Conservation (phyloP, 2,888 invertebrate species). For the Calephelis perditalis region DNA sequence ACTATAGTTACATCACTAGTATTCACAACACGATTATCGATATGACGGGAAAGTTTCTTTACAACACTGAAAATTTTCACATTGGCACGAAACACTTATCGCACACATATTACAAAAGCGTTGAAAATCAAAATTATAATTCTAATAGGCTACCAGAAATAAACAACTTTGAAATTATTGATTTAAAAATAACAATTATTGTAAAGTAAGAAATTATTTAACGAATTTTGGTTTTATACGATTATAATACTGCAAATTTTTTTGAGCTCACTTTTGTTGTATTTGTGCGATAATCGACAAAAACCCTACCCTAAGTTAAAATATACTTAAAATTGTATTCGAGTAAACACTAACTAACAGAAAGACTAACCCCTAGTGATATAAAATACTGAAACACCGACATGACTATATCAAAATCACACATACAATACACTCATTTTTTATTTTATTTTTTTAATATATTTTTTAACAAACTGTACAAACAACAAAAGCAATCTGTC, state of each 20-base stretch:
- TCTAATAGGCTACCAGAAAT: background rate
- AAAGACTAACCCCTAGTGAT: conserved; percentile 67
- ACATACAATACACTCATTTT: conserved; percentile 44
- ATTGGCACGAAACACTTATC: conserved; percentile 13
- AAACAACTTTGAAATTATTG: no score
- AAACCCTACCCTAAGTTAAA: conserved; percentile 5
- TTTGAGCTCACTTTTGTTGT: conserved; percentile 5
- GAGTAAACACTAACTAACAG: conserved; percentile 72
- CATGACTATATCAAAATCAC: conserved; percentile 42
- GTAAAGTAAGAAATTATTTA: background rate
- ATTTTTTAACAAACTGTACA: conserved; percentile 61
- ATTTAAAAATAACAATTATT: no score
- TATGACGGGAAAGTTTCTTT: conserved; percentile 51
- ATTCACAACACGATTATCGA: conserved; percentile 62
- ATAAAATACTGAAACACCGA: conserved; percentile 68
- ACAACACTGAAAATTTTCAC: conserved; percentile 20
- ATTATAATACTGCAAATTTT: background rate
- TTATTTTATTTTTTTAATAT: conserved; percentile 39
- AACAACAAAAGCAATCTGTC: conserved; percentile 48
- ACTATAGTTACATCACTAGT: conserved; percentile 32
- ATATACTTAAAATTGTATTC: conserved; percentile 43
- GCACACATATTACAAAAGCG: conserved; percentile 42
- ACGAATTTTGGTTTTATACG: no score
- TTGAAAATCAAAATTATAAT: background rate
- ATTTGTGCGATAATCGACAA: conserved; percentile 6